phyloP scores from a whole-genome alignment of 2,888 invertebrate genomes.

The Eretmocerus hayati region DNA sequence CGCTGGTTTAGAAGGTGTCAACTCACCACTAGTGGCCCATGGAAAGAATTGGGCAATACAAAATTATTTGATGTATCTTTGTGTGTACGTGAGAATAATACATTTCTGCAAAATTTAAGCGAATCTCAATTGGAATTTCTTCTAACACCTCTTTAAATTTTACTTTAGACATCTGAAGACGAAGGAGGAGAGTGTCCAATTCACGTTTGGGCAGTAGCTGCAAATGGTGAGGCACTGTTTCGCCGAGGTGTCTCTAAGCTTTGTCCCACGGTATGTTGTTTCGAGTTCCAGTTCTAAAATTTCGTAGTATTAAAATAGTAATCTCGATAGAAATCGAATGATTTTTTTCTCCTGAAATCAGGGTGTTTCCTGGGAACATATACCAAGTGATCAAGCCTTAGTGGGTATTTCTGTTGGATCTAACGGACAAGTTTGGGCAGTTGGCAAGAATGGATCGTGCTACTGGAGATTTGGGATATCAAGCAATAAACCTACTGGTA shows the following conservation, averaged over 20 bases:
- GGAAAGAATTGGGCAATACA: constrained; percentile 81
- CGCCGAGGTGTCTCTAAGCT: constrained; percentile 68
- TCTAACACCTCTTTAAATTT: constrained; percentile 18
- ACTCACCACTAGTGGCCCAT: constrained; percentile 77
- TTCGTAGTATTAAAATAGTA: neutral
- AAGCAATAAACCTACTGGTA: constrained; percentile 57
- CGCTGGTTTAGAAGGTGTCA: constrained; percentile 80
- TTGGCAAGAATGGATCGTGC: constrained; percentile 78
- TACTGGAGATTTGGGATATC: constrained; percentile 74
- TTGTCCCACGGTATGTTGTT: constrained; percentile 61
- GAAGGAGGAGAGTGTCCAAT: constrained; percentile 48
- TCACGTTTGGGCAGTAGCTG: constrained; percentile 77
- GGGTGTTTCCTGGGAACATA: constrained; percentile 74
- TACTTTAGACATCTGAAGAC: constrained; percentile 47
- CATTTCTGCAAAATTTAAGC: neutral
- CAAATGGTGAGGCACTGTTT: constrained; percentile 79
- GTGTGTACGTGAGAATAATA: constrained; percentile 50
- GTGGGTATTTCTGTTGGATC: constrained; percentile 68
- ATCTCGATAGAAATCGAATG: neutral
- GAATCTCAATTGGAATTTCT: neutral
- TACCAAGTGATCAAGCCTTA: constrained; percentile 73
- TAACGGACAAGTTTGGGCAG: constrained; percentile 70
- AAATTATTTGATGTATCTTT: constrained; percentile 74
- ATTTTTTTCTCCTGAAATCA: constrained; percentile 40
- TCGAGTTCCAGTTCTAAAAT: too few relatives aligned